phyloP scores from a whole-genome alignment of 1,140 invertebrate species.

The Coenobita brevimanus region DNA sequence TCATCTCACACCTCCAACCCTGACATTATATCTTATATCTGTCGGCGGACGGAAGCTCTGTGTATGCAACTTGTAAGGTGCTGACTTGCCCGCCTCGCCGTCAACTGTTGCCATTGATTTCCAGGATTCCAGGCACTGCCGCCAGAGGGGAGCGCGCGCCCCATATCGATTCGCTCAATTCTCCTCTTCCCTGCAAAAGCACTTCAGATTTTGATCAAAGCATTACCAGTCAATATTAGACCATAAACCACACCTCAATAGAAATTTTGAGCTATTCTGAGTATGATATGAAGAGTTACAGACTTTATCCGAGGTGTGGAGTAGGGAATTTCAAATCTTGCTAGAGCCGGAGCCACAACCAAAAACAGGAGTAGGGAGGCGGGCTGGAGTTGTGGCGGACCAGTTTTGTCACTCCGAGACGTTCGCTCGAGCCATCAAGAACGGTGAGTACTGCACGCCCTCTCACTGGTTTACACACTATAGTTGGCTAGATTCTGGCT shows the following conservation, averaged over 20 bases:
- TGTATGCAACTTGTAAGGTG: constrained; percentile 32
- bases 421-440: constrained; percentile 38
- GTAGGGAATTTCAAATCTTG: not conserved
- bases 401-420: constrained; percentile 43
- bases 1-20: too few species aligned
- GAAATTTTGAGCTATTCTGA: not conserved
- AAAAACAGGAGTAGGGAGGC: constrained; percentile 13
- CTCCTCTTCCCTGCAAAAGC: constrained; percentile 5
- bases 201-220: not conserved
- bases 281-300: not conserved
- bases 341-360: constrained; percentile 12
- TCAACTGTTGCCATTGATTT: constrained; percentile 63
- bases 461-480: not conserved
- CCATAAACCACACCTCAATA: not conserved
- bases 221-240: not conserved
- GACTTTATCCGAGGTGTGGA: not conserved
- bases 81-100: constrained; percentile 52
- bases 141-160: constrained; percentile 48
- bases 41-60: constrained; percentile 10
- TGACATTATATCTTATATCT: too few species aligned
- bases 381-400: constrained; percentile 36
- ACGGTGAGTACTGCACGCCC: constrained; percentile 38
- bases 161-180: constrained; percentile 48
- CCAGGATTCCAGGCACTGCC: constrained; percentile 40
- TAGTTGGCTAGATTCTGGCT: too few species aligned